Evolutionary conservation across 2,113 vertebrate genomes (phyloP).

Genomic region (Micronycteris hirsuta): DNA sequence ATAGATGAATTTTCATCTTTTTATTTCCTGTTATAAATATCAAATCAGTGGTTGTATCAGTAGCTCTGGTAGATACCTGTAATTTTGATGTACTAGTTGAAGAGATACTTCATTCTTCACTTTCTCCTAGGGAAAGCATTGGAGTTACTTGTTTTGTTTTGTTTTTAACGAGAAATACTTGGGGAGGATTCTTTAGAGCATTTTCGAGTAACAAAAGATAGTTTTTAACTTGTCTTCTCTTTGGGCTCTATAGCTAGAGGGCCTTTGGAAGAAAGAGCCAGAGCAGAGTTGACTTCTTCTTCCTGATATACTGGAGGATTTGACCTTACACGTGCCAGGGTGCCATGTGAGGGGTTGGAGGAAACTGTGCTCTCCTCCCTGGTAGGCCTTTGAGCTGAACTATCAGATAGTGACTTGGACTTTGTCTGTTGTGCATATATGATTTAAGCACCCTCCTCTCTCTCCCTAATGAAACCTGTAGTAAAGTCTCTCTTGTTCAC

Average conservation of each 20-base stretch:
- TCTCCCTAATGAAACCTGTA: not conserved
- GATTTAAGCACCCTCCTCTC: not conserved
- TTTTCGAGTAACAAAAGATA: not conserved
- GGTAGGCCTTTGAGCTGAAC: not conserved
- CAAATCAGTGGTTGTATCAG: not conserved
- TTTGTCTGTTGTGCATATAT: not conserved
- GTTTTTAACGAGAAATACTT: conserved; percentile 21
- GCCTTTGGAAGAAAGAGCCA: not conserved
- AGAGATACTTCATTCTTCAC: not conserved
- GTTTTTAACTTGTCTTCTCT: not conserved
- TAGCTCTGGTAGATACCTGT: not conserved
- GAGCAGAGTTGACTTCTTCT: not conserved
- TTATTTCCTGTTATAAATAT: not conserved
- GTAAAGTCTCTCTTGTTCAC: not conserved
- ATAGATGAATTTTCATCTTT: conserved; percentile 2
- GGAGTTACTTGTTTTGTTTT: not conserved
- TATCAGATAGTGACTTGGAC: not conserved
- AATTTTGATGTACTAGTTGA: not conserved
- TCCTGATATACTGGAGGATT: not conserved
- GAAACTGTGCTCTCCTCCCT: not conserved
- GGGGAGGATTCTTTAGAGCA: not conserved
- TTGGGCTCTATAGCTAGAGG: not conserved
- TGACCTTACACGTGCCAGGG: not conserved
- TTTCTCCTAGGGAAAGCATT: not conserved
- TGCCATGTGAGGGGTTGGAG: not conserved